Evolutionary conservation across 2,797 vertebrate genomes (phyloP), one percentile per base, ranked within the genome.

Genomic region (Gymnoscopelus braueri): DNA sequence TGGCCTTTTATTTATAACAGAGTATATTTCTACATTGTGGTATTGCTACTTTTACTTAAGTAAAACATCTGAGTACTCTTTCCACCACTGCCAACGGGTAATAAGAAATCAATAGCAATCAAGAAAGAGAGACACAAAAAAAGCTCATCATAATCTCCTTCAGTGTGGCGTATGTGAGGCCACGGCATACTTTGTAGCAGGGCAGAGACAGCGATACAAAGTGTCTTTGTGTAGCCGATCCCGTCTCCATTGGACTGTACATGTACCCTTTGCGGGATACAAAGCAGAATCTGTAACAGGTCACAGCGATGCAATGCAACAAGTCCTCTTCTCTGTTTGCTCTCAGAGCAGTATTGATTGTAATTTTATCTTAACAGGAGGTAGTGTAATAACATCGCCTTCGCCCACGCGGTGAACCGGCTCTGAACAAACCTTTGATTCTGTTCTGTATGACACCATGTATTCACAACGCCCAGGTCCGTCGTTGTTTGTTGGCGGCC

Each of bases 101-200:
- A 84, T 81, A 84, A 75, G 82, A 83, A 89, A 89, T 87, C 75
- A 83, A 90, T 79, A 86, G 74, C 71, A 82, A 88, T 84, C 67
- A 85, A 39, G 62, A 76, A 75, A 55, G 35, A 78, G 65, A 77
- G 77, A 53, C 24, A 77, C 78, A 53, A 63, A 63, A 84, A 72
- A 76, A 44, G 8, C 7, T 63, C 51, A 79, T 86, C 72, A 84
- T 79, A 80, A 78, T 84, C 77, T 73, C 61, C 56, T 72, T 78
- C 67, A 50, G 60, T 72, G 49, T 60, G 26, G 67, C 64, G 51
- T 70, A 63, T 74, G 68, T 64, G 66, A 47, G 56, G 54, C 58
- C 59, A 51, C 51, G 62, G 55, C 67, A 68, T 65, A 52, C 73
- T 75, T 56, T 74, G 69, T 53, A 72, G 60, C 57, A 67, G 48